Conservation (phyloP, 2,797 vertebrate genomes). For the Brotula barbata region DNA sequence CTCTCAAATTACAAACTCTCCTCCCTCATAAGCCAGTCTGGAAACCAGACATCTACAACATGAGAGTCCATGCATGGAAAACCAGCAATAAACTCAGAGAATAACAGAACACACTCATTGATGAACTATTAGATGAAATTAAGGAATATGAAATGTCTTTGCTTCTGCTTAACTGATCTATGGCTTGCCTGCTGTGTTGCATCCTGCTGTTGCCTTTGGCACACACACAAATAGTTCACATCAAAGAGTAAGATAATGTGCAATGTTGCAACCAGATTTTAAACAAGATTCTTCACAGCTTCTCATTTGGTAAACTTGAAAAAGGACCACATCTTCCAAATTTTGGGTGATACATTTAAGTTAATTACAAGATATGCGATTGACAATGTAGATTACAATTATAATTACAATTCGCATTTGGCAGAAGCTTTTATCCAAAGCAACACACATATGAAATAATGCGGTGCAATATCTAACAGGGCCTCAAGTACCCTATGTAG, state of each 20-base stretch:
- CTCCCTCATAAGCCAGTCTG: too few relatives aligned
- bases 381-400: too few relatives aligned
- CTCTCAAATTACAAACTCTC: conserved; percentile 18
- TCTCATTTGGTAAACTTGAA: conserved; percentile 43
- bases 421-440: too few relatives aligned
- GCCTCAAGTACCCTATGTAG: too few relatives aligned
- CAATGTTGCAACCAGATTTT: conserved; percentile 60
- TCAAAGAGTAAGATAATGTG: conserved; percentile 52
- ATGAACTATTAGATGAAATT: conserved; percentile 45
- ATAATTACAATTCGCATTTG: too few relatives aligned
- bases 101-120: conserved; percentile 23
- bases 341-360: too few relatives aligned
- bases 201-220: conserved; percentile 49
- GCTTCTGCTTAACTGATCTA: conserved; percentile 44
- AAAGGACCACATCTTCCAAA: conserved; percentile 24
- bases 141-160: conserved; percentile 54
- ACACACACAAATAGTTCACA: conserved; percentile 43
- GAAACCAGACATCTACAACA: conserved; percentile 25
- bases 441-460: too few relatives aligned
- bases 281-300: conserved; percentile 63
- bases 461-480: too few relatives aligned
- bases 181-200: conserved; percentile 51
- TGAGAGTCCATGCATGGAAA: too few relatives aligned
- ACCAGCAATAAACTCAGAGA: conserved; percentile 24
- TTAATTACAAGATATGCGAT: too few relatives aligned